Evolutionary conservation across 1,140 invertebrate species (phyloP), one percentile per base, ranked within the genome.

Genomic region (Trichogramma pretiosum): DNA sequence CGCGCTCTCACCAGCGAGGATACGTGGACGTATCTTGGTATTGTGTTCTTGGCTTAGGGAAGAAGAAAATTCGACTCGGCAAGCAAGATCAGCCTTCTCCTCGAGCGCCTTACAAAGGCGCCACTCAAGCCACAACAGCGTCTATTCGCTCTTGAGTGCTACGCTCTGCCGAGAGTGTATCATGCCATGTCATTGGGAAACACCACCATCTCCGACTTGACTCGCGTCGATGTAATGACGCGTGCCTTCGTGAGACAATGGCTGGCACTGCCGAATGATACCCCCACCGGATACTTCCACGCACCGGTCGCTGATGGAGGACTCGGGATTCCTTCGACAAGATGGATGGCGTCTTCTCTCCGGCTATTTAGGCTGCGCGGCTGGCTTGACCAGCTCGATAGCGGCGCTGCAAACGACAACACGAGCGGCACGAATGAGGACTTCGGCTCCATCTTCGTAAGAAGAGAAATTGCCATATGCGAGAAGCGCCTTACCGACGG

Each of bases 71-170:
- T 5, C 23, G 0, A 16, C n/a, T n/a, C n/a, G n/a, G n/a, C n/a
- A n/a, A n/a, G n/a, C n/a, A n/a, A n/a, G n/a, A n/a, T 52, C 32
- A 3, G 40, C 18, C 16, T 13, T 1, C 18, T 53, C 34, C 19
- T 63, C 1, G 34, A 35, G 1, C 48, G 58, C 8, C 44, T 67
- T 19, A 55, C 53, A 13, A 62, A 43, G 45, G 62, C 64, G 1
- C 61, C 63, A 1, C 48, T 68, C 2, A 65, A 62, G 46, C 58
- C 60, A 9, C 62, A 64, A 34, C 65, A 68, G 46, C 39, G 64
- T 21, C 47, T 67, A n/a, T 52, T 53, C 17, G 48, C 59, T 8
- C 46, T 63, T 1, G 50, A 54, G 5, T 41, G 28, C 0, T 44
- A 55, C 19, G 26, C 67, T 0, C 22, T 67, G 7, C 60, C 63